These are phyloP conservation scores for Theretra japonica DNA, from an alignment of 2,888 invertebrate species.

Conservation along the genomic window DNA sequence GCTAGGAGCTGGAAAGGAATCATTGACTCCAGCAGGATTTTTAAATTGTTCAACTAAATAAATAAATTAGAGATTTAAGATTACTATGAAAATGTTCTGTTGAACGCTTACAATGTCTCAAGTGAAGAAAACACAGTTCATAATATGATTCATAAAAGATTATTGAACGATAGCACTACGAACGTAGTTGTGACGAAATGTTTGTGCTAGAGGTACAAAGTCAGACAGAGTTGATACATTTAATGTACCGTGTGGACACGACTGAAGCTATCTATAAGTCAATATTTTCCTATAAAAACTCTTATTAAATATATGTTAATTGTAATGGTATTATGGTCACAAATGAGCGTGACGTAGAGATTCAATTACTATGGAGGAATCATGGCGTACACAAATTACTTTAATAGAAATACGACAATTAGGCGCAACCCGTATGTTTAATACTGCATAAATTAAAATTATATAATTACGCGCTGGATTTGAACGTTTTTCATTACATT, in stretches of 20 bases:
- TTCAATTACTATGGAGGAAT: background rate
- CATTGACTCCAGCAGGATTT: background rate
- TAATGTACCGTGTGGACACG: conserved; percentile 6
- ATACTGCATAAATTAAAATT: conserved; percentile 11
- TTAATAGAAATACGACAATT: background rate
- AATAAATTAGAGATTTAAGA: too few species aligned
- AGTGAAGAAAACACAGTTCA: too few species aligned
- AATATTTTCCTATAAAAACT: background rate
- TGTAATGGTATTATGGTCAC: background rate
- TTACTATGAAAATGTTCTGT: too few species aligned
- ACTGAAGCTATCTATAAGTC: background rate
- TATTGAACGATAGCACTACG: too few species aligned
- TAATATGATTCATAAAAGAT: too few species aligned
- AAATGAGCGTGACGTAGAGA: background rate
- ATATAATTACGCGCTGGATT: background rate
- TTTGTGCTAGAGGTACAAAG: too few species aligned
- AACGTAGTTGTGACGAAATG: too few species aligned
- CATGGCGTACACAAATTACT: background rate
- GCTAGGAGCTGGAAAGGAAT: background rate
- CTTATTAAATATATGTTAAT: background rate
- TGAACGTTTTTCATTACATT: background rate
- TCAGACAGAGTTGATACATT: background rate
- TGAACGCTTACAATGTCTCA: too few species aligned
- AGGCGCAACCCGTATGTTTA: conserved; percentile 6
- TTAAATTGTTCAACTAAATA: too few species aligned